phyloP scores from a whole-genome alignment of 2,113 vertebrate species.

The Mormyrus iriodes region DNA sequence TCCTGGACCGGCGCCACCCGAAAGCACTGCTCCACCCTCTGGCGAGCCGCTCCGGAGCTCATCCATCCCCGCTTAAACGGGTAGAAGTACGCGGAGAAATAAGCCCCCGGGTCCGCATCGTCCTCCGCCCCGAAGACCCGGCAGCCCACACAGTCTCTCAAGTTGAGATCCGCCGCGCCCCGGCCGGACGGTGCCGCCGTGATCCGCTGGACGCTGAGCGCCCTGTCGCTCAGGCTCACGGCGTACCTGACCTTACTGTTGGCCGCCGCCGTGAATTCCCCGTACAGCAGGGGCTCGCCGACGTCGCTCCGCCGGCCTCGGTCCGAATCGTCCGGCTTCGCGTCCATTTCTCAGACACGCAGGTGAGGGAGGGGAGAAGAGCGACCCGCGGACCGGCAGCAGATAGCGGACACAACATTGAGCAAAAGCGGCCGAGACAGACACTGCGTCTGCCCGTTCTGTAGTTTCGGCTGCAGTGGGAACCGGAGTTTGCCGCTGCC shows the following conservation, averaged over 20 bases:
- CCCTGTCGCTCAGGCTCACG: slow-evolving; percentile 50
- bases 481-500: slow-evolving; percentile 14
- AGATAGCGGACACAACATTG: slow-evolving; percentile 30
- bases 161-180: slow-evolving; percentile 44
- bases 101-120: slow-evolving; percentile 45
- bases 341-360: slow-evolving; percentile 43
- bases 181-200: slow-evolving; percentile 41
- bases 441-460: slow-evolving; percentile 25
- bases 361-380: slow-evolving; percentile 29
- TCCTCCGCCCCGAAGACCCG: slow-evolving; percentile 45
- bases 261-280: slow-evolving; percentile 46
- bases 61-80: slow-evolving; percentile 50
- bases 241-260: slow-evolving; percentile 47
- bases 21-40: slow-evolving; percentile 55
- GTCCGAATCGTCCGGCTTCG: slow-evolving; percentile 28
- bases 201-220: slow-evolving; percentile 51
- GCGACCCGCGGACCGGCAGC: slow-evolving; percentile 49
- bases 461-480: slow-evolving; percentile 26
- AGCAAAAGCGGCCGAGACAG: slow-evolving; percentile 28
- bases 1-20: slow-evolving; percentile 47
- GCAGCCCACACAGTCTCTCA: slow-evolving; percentile 59
- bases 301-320: slow-evolving; percentile 32
- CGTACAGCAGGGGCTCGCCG: slow-evolving; percentile 41
- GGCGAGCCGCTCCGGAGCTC: slow-evolving; percentile 44
- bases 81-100: slow-evolving; percentile 55